Base-by-base conservation (phyloP, 2,888 invertebrate genomes). In the Oasisia sp. region DNA sequence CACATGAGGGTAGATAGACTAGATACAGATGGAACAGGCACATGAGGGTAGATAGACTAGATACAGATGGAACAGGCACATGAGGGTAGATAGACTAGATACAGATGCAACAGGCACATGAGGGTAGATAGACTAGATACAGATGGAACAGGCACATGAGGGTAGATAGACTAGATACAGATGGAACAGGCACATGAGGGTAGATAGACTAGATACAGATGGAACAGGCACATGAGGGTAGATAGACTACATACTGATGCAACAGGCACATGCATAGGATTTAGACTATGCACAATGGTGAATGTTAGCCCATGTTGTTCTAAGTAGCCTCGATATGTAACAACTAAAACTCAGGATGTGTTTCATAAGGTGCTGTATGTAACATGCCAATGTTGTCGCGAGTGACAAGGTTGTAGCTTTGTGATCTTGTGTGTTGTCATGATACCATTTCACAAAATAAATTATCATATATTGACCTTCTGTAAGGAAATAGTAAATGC, bases 71-170 rank as follows among this genome's bases (percentile, higher is more conserved):
- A 38, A 38, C 38, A 38, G 74, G 27, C 27, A 27, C 27, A 27
- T 19, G 4, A n/a, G 19, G 74, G n/a, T 99, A 95, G 97, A 97
- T 96, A 94, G 74, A 27, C 27, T 19, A 27, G 27, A 27, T 5
- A 74, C 7, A 27, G 27, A 27, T 27, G 27, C 27, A 38, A 38
- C 38, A 38, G 74, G 27, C 27, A 27, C 27, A 27, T 19, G 4
- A n/a, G 19, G 74, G n/a, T 99, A 95, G 97, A 97, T 96, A 94
- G 74, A 27, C 27, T 19, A 27, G 27, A 27, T 19, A 74, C 7
- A 27, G 27, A 27, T 27, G 27, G 74, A 38, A 38, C 38, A 38
- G 74, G 27, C 27, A 27, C 27, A 27, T 19, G 4, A n/a, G 19
- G 74, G n/a, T 99, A 95, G 97, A 97, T 96, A 94, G 74, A 27